Conservation (phyloP, 2,888 invertebrate species). For the Eristalis tenax region DNA sequence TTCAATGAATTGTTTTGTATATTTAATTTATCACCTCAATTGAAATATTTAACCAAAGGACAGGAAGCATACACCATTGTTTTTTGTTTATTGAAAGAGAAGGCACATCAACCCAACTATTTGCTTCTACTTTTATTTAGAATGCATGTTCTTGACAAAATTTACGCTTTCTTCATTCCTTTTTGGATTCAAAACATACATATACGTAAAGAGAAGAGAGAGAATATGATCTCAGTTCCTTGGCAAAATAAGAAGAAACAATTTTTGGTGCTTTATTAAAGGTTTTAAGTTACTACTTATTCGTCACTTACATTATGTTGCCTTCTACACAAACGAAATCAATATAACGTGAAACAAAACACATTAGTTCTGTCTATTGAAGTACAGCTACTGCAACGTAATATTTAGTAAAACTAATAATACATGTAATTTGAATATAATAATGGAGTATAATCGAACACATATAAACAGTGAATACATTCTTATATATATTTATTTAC, state of each 20-base stretch:
- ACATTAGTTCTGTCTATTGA: slow-evolving; percentile 18
- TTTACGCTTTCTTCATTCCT: not conserved
- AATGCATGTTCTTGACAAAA: not conserved
- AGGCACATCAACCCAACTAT: too few relatives aligned
- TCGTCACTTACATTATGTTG: slow-evolving; percentile 6
- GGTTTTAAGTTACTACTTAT: slow-evolving; percentile 1
- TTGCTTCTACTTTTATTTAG: not conserved
- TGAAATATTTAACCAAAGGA: too few relatives aligned
- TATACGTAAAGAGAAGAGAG: too few relatives aligned
- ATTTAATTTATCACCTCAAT: too few relatives aligned
- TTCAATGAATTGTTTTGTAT: too few relatives aligned
- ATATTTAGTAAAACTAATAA: slow-evolving; percentile 7
- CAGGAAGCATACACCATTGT: too few relatives aligned
- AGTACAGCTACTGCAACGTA: slow-evolving; percentile 24
- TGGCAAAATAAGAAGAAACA: not conserved
- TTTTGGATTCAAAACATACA: not conserved
- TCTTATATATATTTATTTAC: slow-evolving; percentile 28
- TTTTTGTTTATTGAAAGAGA: too few relatives aligned
- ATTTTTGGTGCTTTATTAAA: slow-evolving; percentile 27
- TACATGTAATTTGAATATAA: slow-evolving; percentile 13
- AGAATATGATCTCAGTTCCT: slow-evolving; percentile 34
- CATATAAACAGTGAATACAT: not conserved
- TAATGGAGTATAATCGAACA: slow-evolving; percentile 27
- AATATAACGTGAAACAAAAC: not conserved
- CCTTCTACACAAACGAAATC: not conserved